Percentiles rank a stretch among this genome's conserved stretches.
Conservation (phyloP, 2,888 invertebrate genomes). For the Sympetrum striolatum region DNA sequence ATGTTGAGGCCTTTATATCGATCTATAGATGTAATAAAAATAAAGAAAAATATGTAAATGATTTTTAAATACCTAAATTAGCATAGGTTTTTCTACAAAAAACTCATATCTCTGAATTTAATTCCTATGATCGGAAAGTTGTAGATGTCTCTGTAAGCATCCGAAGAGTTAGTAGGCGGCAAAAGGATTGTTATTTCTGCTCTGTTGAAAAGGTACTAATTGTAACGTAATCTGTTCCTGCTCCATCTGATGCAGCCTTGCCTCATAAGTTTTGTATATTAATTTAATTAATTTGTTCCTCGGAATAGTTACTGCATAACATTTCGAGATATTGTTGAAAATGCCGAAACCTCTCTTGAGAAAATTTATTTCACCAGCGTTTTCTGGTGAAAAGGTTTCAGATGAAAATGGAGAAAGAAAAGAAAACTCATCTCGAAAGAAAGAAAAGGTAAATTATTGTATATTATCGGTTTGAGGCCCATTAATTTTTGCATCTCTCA, state of each 20-base stretch:
- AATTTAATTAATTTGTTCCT: neutral
- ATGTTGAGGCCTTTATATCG: neutral
- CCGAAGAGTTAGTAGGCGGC: neutral
- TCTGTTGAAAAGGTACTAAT: neutral
- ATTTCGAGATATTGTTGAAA: neutral
- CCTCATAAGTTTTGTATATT: neutral
- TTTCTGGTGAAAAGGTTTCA: neutral
- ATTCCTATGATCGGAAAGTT: neutral
- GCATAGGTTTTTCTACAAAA: neutral
- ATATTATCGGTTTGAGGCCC: neutral
- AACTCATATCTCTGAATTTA: neutral
- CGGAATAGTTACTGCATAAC: neutral
- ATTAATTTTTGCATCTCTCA: neutral
- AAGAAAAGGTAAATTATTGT: neutral
- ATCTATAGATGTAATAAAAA: too few relatives aligned
- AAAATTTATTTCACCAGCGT: neutral
- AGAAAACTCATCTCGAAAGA: neutral
- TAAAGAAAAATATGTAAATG: too few relatives aligned
- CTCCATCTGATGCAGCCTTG: neutral
- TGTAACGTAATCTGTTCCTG: neutral
- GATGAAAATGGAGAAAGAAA: neutral
- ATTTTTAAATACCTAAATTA: neutral
- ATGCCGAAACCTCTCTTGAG: neutral
- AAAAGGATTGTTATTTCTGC: neutral
- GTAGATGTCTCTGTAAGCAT: neutral